Evolutionary conservation across 2,888 invertebrate species (phyloP).

Genomic region (Diloba caeruleocephala): DNA sequence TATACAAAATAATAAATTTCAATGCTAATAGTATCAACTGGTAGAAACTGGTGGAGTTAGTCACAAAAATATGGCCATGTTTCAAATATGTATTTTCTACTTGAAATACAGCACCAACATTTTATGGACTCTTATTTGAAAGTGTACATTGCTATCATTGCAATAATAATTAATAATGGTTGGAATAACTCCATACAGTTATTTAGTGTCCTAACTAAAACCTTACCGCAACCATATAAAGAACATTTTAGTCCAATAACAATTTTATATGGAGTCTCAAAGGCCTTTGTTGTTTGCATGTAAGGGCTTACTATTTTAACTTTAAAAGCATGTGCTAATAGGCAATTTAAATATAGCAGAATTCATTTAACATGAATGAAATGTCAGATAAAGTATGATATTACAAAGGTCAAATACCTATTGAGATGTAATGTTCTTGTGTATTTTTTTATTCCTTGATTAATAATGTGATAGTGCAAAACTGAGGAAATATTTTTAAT

Average conservation of each 20-base stretch:
- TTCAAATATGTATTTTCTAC: no score
- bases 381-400: slow-evolving; percentile 34
- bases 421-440: slow-evolving; percentile 27
- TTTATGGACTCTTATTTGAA: slow-evolving; percentile 48
- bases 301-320: slow-evolving; percentile 24
- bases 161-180: slow-evolving; percentile 31
- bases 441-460: slow-evolving; percentile 9
- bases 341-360: slow-evolving; percentile 19
- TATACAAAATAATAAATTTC: no score
- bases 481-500: neutral
- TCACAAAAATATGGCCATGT: no score
- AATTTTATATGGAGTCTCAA: slow-evolving; percentile 11
- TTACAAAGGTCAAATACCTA: slow-evolving; percentile 29
- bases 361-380: slow-evolving; percentile 12
- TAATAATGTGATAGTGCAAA: slow-evolving; percentile 4
- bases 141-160: slow-evolving; percentile 60
- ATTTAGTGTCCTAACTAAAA: slow-evolving; percentile 28
- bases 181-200: slow-evolving; percentile 29
- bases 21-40: no score
- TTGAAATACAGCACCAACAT: no score
- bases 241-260: slow-evolving; percentile 27
- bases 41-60: no score
- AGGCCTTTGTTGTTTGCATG: slow-evolving; percentile 34
- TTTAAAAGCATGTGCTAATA: slow-evolving; percentile 16
- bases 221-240: slow-evolving; percentile 26